Evolutionary conservation across 2,888 invertebrate genomes (phyloP).

Genomic region (Heliconius cydno): DNA sequence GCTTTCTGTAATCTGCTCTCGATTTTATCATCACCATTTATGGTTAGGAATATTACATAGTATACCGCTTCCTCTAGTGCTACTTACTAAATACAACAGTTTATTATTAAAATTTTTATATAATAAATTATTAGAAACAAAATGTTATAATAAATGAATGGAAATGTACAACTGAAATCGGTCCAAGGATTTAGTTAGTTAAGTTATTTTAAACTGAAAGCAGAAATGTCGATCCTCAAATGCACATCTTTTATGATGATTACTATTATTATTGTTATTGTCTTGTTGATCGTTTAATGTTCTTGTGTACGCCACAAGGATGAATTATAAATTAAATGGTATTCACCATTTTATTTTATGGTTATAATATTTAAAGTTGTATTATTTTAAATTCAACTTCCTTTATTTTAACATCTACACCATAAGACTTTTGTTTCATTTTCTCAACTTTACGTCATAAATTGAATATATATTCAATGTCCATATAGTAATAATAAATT

Average conservation of each 20-base stretch:
- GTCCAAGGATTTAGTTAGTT: slow-evolving; percentile 61
- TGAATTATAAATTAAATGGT: not conserved
- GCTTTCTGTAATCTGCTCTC: slow-evolving; percentile 51
- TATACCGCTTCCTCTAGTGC: not conserved
- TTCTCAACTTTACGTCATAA: too few relatives aligned
- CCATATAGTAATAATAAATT: too few relatives aligned
- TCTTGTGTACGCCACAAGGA: slow-evolving; percentile 10
- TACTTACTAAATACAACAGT: not conserved
- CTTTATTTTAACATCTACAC: not conserved
- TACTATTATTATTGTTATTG: slow-evolving; percentile 55
- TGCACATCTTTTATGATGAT: slow-evolving; percentile 62
- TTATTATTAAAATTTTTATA: not conserved
- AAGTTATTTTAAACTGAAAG: slow-evolving; percentile 49
- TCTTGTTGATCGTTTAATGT: slow-evolving; percentile 54
- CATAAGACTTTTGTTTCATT: not conserved
- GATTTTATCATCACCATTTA: slow-evolving; percentile 54
- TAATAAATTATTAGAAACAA: not conserved
- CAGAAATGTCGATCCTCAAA: slow-evolving; percentile 55
- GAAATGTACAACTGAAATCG: slow-evolving; percentile 52
- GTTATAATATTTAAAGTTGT: not conserved
- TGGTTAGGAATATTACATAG: slow-evolving; percentile 47
- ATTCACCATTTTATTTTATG: not conserved
- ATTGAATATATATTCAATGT: too few relatives aligned
- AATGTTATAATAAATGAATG: not conserved
- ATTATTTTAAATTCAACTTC: not conserved